Evolutionary conservation across 2,888 invertebrate genomes (phyloP).

Genomic region (Drosophila differens): DNA sequence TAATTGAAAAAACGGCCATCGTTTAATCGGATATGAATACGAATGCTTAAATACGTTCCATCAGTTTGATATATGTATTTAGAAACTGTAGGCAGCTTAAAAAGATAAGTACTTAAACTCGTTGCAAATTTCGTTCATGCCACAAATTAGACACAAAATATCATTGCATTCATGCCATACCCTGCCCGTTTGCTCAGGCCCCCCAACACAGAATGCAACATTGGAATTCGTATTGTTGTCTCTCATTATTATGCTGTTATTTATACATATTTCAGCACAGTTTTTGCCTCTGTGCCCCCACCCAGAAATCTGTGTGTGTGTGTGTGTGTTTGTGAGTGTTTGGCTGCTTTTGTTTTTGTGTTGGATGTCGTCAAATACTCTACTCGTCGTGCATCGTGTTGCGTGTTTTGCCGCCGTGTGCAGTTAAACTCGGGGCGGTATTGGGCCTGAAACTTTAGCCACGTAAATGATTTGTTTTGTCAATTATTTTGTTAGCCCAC

Average conservation of each 20-base stretch:
- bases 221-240: conserved; percentile 49
- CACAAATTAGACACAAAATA: conserved; percentile 22
- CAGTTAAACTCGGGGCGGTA: conserved; percentile 52
- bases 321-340: conserved; percentile 11
- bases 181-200: neutral
- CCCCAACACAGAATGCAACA: conserved; percentile 27
- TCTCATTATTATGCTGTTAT: conserved; percentile 66
- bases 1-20: neutral
- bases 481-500: conserved; percentile 80
- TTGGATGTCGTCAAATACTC: conserved; percentile 64
- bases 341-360: conserved; percentile 26
- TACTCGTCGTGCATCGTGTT: conserved; percentile 51
- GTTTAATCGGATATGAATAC: neutral
- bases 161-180: conserved; percentile 21
- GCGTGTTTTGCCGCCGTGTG: conserved; percentile 74
- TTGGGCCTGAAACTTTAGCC: conserved; percentile 67
- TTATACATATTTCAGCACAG: conserved; percentile 50
- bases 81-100: neutral
- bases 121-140: conserved; percentile 18
- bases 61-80: neutral
- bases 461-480: conserved; percentile 82
- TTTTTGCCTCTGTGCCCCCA: conserved; percentile 13
- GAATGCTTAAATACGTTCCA: neutral
- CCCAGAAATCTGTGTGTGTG: neutral
- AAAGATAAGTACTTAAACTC: conserved; percentile 21